Evolutionary conservation across 2,888 invertebrate genomes (phyloP).

Genomic region (Heliconius sara): DNA sequence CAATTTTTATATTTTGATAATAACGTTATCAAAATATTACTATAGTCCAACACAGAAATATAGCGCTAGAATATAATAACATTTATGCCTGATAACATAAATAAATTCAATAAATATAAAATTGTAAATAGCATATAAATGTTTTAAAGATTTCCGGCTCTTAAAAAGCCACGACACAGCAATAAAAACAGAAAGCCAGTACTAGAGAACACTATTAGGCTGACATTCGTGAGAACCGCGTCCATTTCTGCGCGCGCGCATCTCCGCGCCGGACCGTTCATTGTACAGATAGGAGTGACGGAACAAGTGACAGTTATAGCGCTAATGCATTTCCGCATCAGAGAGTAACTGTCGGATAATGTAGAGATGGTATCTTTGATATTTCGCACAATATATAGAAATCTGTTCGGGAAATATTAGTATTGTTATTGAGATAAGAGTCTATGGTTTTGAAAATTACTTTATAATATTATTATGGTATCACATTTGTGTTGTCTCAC

Average conservation of each 20-base stretch:
- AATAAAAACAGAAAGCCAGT: slow-evolving; percentile 23
- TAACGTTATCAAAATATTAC: not conserved
- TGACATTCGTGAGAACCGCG: slow-evolving; percentile 64
- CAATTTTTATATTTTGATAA: not conserved
- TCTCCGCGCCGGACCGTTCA: slow-evolving; percentile 51
- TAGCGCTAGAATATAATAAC: not conserved
- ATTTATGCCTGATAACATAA: not conserved
- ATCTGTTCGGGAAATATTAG: not conserved
- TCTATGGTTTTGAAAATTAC: not conserved
- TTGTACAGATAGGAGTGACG: slow-evolving; percentile 62
- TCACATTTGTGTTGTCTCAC: no score
- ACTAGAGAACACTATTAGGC: slow-evolving; percentile 30
- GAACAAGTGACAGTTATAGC: slow-evolving; percentile 63
- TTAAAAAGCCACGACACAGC: slow-evolving; percentile 6
- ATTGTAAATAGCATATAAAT: not conserved
- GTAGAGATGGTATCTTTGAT: not conserved
- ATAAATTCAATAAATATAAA: not conserved
- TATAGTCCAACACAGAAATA: not conserved
- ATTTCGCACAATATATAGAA: not conserved
- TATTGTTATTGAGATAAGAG: not conserved
- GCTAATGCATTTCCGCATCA: slow-evolving; percentile 60
- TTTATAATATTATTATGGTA: not conserved
- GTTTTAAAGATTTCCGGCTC: not conserved
- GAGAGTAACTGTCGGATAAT: slow-evolving; percentile 28
- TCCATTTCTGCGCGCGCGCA: slow-evolving; percentile 61